A percentile compares a stretch with the other conserved stretches of the same genome.
phyloP scores from a whole-genome alignment of 2,888 invertebrate species.

The Nomada fucata region DNA sequence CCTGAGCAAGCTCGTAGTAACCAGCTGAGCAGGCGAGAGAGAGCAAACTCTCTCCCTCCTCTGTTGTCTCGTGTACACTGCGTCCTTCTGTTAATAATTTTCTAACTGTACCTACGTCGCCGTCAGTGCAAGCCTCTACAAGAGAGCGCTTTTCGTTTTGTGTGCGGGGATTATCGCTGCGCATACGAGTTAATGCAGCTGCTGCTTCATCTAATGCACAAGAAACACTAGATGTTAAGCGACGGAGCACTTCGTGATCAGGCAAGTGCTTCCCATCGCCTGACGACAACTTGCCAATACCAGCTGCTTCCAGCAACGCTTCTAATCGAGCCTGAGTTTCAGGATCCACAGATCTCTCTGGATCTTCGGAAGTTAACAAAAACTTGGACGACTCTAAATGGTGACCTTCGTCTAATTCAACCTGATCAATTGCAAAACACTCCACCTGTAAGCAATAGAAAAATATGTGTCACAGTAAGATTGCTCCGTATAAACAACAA shows the following conservation, averaged over 20 bases:
- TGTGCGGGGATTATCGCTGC: conserved; percentile 93
- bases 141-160: conserved; percentile 89
- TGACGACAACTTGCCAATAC: conserved; percentile 92
- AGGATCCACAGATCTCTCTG: conserved; percentile 90
- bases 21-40: conserved; percentile 99
- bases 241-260: conserved; percentile 94
- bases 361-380: conserved; percentile 87
- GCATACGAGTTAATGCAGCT: conserved; percentile 97
- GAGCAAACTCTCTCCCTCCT: conserved; percentile 98
- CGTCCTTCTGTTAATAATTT: conserved; percentile 96
- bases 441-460: conserved; percentile 86
- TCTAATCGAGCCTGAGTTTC: conserved; percentile 96
- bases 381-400: conserved; percentile 88
- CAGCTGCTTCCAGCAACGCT: conserved; percentile 97
- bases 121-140: conserved; percentile 97
- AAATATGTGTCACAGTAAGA: conserved; percentile 2
- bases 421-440: conserved; percentile 89
- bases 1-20: conserved; percentile 98
- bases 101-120: conserved; percentile 96
- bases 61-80: conserved; percentile 97
- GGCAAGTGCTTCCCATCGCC: conserved; percentile 93
- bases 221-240: conserved; percentile 94
- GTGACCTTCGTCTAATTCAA: conserved; percentile 88
- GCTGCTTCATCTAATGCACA: conserved; percentile 99
- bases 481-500: not conserved